These are phyloP conservation scores for Centropus unirufus DNA, from an alignment of 2,113 vertebrate genomes.

Conservation along the genomic window DNA sequence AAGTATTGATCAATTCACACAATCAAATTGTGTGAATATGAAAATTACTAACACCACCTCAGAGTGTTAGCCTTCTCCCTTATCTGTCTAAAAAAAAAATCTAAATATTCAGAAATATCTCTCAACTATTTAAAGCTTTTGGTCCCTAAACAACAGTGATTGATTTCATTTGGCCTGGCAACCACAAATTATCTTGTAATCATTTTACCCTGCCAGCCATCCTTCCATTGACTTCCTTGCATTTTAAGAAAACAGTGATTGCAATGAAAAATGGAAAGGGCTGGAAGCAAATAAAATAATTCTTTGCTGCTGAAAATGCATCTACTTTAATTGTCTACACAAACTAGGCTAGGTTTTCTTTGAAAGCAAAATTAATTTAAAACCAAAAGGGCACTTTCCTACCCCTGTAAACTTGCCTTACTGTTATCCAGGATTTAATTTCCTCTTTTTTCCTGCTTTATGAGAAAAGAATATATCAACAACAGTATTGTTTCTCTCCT, in stretches of 20 bases:
- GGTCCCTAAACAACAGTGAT: conserved; percentile 63
- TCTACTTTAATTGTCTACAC: conserved; percentile 59
- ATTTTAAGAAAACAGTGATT: conserved; percentile 55
- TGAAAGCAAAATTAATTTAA: conserved; percentile 54
- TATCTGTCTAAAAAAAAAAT: conserved; percentile 23
- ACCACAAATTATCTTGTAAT: conserved; percentile 72
- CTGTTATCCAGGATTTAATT: background rate
- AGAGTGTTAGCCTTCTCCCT: background rate
- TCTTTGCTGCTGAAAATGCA: conserved; percentile 40
- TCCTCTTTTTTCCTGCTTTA: background rate
- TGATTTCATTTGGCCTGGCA: conserved; percentile 73
- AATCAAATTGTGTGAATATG: conserved; percentile 2
- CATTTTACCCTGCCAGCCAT: conserved; percentile 66
- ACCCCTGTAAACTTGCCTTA: conserved; percentile 4
- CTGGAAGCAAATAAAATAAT: conserved; percentile 57
- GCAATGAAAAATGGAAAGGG: conserved; percentile 64
- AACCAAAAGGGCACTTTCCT: conserved; percentile 15
- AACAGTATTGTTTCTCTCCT: background rate
- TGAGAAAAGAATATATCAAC: background rate
- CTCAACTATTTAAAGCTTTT: conserved; percentile 39
- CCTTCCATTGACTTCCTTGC: conserved; percentile 47
- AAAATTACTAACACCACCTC: conserved; percentile 27
- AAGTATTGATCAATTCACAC: background rate
- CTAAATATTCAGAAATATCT: background rate
- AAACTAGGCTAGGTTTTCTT: conserved; percentile 2